These are phyloP conservation scores for Enteromius paludinosus DNA, from an alignment of 2,797 vertebrate species.

Conservation along the genomic window DNA sequence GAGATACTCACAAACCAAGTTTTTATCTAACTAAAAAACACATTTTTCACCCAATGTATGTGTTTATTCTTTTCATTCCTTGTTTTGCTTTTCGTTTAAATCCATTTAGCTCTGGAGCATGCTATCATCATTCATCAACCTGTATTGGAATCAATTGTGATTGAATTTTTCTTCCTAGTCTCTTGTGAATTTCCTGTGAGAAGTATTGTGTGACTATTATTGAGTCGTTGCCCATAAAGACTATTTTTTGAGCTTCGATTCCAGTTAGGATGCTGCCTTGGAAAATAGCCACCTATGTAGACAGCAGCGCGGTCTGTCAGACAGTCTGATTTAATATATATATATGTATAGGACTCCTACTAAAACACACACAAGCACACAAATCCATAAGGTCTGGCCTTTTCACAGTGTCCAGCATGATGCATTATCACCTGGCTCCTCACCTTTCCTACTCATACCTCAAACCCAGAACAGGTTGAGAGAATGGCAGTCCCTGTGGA, in stretches of 20 bases:
- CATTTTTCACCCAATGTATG: background rate
- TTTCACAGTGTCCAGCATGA: constrained; percentile 26
- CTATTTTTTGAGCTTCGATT: background rate
- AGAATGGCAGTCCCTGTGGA: constrained; percentile 59
- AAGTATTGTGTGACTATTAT: background rate
- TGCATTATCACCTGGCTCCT: constrained; percentile 35
- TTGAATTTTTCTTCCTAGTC: background rate
- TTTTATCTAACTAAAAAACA: background rate
- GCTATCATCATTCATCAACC: background rate
- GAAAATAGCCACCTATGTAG: background rate
- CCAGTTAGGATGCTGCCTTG: background rate
- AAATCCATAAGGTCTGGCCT: constrained; percentile 2
- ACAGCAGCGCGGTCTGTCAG: background rate
- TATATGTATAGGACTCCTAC: background rate
- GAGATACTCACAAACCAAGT: background rate
- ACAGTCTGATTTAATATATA: constrained; percentile 11
- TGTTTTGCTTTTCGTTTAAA: constrained; percentile 5
- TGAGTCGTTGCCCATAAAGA: background rate
- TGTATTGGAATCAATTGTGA: constrained; percentile 1
- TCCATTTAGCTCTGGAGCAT: background rate
- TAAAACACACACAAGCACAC: background rate
- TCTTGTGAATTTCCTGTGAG: constrained; percentile 1
- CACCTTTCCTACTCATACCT: constrained; percentile 45
- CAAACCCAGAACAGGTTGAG: constrained; percentile 36
- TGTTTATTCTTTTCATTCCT: background rate